Conservation (phyloP, 2,113 vertebrate species). For the Peromyscus californicus region DNA sequence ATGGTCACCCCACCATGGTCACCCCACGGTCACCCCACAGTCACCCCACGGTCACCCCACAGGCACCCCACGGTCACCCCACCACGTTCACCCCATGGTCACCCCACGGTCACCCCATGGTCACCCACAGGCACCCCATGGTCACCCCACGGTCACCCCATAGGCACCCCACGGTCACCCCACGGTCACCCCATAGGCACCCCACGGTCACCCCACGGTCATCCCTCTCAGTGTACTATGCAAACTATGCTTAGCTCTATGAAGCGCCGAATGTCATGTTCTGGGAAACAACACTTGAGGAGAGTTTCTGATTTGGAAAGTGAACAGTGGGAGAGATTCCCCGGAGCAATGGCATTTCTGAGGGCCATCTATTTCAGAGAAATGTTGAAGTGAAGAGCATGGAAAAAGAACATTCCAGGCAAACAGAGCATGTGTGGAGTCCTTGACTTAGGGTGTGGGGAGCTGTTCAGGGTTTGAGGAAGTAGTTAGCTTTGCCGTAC, state of each 20-base stretch:
- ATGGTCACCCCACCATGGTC: too few relatives aligned
- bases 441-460: rapidly evolving
- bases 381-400: neutral
- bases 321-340: neutral
- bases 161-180: too few relatives aligned
- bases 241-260: neutral
- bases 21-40: too few relatives aligned
- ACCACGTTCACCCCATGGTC: too few relatives aligned
- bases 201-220: too few relatives aligned
- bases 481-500: neutral
- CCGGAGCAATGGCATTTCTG: neutral
- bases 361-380: neutral
- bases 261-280: neutral
- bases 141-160: too few relatives aligned
- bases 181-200: too few relatives aligned
- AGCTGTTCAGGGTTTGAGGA: neutral
- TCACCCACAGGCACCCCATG: too few relatives aligned
- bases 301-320: neutral
- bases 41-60: too few relatives aligned
- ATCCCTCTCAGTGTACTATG: neutral
- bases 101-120: too few relatives aligned
- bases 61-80: too few relatives aligned
- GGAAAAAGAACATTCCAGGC: neutral
- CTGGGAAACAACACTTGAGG: too few relatives aligned
- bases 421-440: neutral